Base-by-base conservation (phyloP, 2,113 vertebrate genomes). In the Beaufortia kweichowensis region DNA sequence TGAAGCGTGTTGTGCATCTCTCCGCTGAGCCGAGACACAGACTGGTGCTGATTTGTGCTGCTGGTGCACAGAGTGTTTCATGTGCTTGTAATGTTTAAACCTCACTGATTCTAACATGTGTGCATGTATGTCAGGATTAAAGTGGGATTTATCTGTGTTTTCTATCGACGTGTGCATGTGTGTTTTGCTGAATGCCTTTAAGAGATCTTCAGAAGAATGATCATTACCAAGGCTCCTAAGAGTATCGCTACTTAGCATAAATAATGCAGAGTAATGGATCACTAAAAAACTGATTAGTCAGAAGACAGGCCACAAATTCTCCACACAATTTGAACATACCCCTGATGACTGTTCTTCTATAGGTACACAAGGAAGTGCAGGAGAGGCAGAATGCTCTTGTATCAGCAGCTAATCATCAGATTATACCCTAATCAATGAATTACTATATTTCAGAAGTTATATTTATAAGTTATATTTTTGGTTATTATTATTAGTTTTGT, bases 261-360 rank as follows among this genome's bases (percentile, higher is more conserved):
- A 92, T 91, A 88, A 91, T 92, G 89, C 84, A 91, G 81, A 67
- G 81, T 85, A 89, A 84, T 90, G 88, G 86, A 90, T 90, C 83
- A 84, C 84, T 87, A 82, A 76, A 81, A 85, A 88, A 87, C 84
- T 31, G 82, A 87, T 87, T 81, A 87, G 74, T 84, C 87, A 84
- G 79, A 81, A 43, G 81, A 82, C 79, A 89, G 7, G 24, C 75
- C 80, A 80, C 76, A 81, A 84, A 84, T 79, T 81, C 87, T 77
- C 72, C 71, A 6, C 19, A 75, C 81, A 72, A 53, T 19, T 43
- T 72, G 39, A 53, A 56, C 73, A 82, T 56, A 68, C 64, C 76
- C 57, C 33, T 71, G 15, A 41, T 59, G 50, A 35, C 68, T 21
- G n/a, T 53, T 70, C 48, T 35, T 56, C 29, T 56, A 29, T 33